Conservation (phyloP, 2,888 invertebrate genomes). For the Pandemis corylana region DNA sequence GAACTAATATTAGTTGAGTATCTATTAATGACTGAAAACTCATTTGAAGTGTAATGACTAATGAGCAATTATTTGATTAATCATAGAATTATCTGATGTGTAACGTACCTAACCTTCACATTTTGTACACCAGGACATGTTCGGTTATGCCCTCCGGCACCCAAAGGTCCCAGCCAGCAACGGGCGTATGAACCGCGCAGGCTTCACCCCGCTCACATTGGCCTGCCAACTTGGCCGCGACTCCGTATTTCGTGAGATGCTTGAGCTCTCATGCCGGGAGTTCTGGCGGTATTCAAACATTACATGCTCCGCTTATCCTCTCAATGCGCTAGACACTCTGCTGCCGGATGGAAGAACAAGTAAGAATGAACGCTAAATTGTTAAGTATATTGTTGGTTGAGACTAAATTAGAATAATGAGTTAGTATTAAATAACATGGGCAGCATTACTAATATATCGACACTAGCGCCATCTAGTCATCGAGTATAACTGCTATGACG, state of each 20-base stretch:
- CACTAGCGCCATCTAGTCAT: no score
- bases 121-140: constrained; percentile 94
- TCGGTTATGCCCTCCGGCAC: constrained; percentile 98
- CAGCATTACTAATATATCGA: background rate
- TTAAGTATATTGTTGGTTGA: no score
- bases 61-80: no score
- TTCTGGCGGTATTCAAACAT: constrained; percentile 99
- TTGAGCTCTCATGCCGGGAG: constrained; percentile 97
- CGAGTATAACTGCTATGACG: no score
- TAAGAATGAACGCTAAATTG: constrained; percentile 73
- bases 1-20: no score
- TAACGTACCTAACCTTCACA: background rate
- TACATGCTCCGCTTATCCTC: constrained; percentile 98
- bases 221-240: constrained; percentile 98
- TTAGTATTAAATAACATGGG: background rate
- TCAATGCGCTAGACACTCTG: constrained; percentile 98
- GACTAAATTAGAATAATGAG: no score
- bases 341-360: constrained; percentile 97
- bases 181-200: constrained; percentile 94
- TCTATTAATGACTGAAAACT: no score
- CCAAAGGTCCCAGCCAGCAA: constrained; percentile 97
- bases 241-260: constrained; percentile 98
- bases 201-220: constrained; percentile 97
- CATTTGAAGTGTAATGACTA: no score
- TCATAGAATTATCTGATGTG: no score